Base-by-base conservation (phyloP, 2,797 vertebrate genomes). In the Esox masquinongy region DNA sequence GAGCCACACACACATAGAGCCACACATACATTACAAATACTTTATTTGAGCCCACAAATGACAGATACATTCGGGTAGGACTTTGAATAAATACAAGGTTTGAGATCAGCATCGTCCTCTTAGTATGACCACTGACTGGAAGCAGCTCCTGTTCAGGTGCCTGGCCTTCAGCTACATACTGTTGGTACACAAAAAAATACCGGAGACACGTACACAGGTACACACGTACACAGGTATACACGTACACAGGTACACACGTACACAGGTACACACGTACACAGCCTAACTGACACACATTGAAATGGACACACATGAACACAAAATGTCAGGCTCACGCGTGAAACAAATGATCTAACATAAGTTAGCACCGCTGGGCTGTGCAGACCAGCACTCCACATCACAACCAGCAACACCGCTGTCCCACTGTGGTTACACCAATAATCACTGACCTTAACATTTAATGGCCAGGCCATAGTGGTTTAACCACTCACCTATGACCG, bases 211-310 rank as follows among this genome's bases (percentile, higher is more conserved):
- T 79, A 75, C 77, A 80, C 81, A 80, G 81, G 85, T 26, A 22
- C 88, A 89, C 88, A 88, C 82, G 79, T 86, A 91, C 89, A 88
- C 85, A 83, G 26, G 79, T 79, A 75, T 76, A 80, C 81, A 80
- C 82, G 85, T 26, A 22, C 82, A 90, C 79, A 90, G 84, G 12
- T 24, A 64, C 88, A 89, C 88, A 88, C 82, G 79, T 86, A 91
- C 89, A 88, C 85, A 83, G 26, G 79, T 79, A 75, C 77, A 80
- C 81, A 80, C 82, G 85, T 26, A 22, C 82, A 90, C 79, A 90
- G 84, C 82, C 86, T 84, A 79, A 84, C 78, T 31, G 84, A 81
- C 83, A 11, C 26, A 51, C 14, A 85, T 84, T 82, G 79, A 81
- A 83, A 89, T 83, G 75, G 82, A 67, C 47, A 51, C 22, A 71